phyloP scores from a whole-genome alignment of 2,797 vertebrate species.

The Perodicticus potto region DNA sequence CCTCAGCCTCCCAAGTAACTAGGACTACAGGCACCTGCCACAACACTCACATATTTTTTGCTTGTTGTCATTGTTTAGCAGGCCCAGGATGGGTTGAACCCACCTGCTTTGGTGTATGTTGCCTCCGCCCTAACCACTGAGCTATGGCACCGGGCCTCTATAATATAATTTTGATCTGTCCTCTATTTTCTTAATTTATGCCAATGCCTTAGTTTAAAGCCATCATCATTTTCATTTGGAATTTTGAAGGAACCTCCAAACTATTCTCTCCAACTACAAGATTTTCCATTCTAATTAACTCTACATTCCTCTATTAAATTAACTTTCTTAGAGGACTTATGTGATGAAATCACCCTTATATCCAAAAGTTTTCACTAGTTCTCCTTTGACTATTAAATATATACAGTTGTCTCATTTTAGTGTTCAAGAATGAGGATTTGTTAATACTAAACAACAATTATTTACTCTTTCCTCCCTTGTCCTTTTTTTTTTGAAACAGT shows the following conservation, averaged over 20 bases:
- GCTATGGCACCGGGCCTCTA: not conserved
- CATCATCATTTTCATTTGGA: not conserved
- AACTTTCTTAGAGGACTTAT: slow-evolving; percentile 10
- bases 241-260: not conserved
- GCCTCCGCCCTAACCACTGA: no score
- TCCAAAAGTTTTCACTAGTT: not conserved
- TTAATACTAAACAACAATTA: not conserved
- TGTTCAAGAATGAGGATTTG: not conserved
- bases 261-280: not conserved
- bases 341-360: not conserved
- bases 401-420: not conserved
- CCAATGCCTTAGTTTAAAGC: not conserved
- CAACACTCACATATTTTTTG: no score
- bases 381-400: not conserved
- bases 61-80: no score
- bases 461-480: not conserved
- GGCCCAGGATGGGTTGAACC: no score
- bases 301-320: not conserved
- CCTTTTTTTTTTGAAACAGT: not conserved
- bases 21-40: no score
- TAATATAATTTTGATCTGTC: not conserved
- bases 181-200: not conserved
- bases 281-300: not conserved
- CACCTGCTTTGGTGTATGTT: no score
- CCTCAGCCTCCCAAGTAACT: no score